Evolutionary conservation across 2,888 invertebrate species (phyloP).

Genomic region (Celastrina argiolus): DNA sequence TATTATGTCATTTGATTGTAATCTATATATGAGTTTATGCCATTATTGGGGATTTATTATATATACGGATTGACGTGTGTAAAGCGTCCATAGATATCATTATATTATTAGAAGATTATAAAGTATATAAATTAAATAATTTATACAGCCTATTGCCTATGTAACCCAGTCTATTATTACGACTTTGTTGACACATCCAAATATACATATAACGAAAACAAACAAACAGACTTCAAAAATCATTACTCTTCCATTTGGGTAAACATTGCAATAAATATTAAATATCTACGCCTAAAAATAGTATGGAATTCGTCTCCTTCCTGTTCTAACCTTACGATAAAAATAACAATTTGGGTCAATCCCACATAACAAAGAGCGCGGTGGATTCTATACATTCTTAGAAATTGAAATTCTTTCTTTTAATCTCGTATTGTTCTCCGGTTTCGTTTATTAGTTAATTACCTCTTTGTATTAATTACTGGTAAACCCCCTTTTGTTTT

Average conservation of each 20-base stretch:
- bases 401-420: neutral
- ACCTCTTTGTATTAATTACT: neutral
- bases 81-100: no score
- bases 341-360: constrained; percentile 25
- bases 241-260: neutral
- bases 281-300: neutral
- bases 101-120: no score
- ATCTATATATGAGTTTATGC: no score
- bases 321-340: constrained; percentile 24
- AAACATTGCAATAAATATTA: neutral
- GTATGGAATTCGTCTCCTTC: constrained; percentile 22
- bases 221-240: no score
- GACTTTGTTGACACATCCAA: no score
- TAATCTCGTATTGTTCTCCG: neutral
- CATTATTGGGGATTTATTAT: no score
- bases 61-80: no score
- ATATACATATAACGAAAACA: no score
- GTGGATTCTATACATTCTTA: neutral
- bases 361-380: neutral
- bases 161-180: no score
- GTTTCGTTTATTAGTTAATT: neutral
- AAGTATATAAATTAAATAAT: no score
- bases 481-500: constrained; percentile 5
- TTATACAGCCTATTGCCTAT: no score
- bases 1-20: no score